Conservation (phyloP, 2,113 vertebrate genomes). For the Carassius carassius region DNA sequence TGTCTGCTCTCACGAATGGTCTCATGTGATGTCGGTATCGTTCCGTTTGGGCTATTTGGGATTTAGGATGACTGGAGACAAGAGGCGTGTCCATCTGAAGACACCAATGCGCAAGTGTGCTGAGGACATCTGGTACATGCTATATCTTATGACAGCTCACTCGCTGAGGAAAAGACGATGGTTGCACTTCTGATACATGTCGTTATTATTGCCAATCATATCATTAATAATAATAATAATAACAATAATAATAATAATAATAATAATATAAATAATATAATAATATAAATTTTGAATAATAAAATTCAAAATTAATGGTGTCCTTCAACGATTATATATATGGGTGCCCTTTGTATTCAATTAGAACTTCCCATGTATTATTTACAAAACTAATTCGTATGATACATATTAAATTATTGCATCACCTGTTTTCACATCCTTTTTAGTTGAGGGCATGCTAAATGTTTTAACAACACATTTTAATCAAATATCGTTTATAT, state of each 20-base stretch:
- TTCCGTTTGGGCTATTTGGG: background rate
- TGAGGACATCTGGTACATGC: conserved; percentile 58
- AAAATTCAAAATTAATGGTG: background rate
- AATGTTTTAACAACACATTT: too few species aligned
- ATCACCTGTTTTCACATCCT: too few species aligned
- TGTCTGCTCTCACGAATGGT: background rate
- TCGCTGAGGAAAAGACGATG: background rate
- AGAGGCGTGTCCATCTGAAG: conserved; percentile 63
- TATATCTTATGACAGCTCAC: background rate
- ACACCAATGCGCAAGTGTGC: conserved; percentile 42
- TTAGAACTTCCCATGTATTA: background rate
- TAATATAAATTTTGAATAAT: too few species aligned
- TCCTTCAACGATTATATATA: background rate
- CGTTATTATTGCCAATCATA: background rate
- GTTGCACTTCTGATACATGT: background rate
- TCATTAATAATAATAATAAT: too few species aligned
- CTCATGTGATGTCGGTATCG: background rate
- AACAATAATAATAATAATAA: too few species aligned
- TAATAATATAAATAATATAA: too few species aligned
- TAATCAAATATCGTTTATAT: too few species aligned
- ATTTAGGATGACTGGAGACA: conserved; percentile 66
- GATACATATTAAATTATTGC: too few species aligned
- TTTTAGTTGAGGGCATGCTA: too few species aligned
- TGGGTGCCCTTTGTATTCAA: background rate
- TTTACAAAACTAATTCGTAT: background rate